These are phyloP conservation scores for Drosophila insularis DNA, from an alignment of 1,140 invertebrate species.

Conservation along the genomic window DNA sequence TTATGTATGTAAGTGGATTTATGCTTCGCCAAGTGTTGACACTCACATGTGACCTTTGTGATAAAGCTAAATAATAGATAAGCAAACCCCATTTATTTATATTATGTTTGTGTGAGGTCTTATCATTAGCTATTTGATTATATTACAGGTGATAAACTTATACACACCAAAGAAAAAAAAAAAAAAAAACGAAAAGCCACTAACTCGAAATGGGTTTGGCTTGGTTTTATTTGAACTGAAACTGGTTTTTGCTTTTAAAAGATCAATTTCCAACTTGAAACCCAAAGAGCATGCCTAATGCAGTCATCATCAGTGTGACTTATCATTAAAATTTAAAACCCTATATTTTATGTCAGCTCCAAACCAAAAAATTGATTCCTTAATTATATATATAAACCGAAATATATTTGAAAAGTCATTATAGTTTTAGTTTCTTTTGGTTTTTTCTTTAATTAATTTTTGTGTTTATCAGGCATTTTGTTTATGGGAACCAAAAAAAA, in stretches of 20 bases:
- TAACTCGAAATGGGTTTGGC: constrained; percentile 5
- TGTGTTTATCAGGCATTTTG: constrained; percentile 61
- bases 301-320: constrained; percentile 61
- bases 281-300: constrained; percentile 54
- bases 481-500: constrained; percentile 35
- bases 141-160: constrained; percentile 63
- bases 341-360: constrained; percentile 43
- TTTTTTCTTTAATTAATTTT: constrained; percentile 22
- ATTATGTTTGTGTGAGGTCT: constrained; percentile 44
- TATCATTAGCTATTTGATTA: constrained; percentile 38
- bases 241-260: constrained; percentile 15
- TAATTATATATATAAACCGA: constrained; percentile 11
- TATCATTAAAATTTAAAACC: constrained; percentile 54
- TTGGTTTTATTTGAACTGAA: constrained; percentile 11
- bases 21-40: constrained; percentile 24
- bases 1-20: constrained; percentile 25
- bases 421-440: constrained; percentile 27
- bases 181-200: constrained; percentile 13
- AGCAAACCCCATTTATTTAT: background rate
- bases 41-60: constrained; percentile 40
- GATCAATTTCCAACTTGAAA: constrained; percentile 24
- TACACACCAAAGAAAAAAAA: constrained; percentile 19
- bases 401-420: constrained; percentile 58
- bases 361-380: constrained; percentile 4
- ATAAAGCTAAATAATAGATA: constrained; percentile 16